Base-by-base conservation (phyloP, 2,888 invertebrate species). In the Eudasyphora cyanicolor region DNA sequence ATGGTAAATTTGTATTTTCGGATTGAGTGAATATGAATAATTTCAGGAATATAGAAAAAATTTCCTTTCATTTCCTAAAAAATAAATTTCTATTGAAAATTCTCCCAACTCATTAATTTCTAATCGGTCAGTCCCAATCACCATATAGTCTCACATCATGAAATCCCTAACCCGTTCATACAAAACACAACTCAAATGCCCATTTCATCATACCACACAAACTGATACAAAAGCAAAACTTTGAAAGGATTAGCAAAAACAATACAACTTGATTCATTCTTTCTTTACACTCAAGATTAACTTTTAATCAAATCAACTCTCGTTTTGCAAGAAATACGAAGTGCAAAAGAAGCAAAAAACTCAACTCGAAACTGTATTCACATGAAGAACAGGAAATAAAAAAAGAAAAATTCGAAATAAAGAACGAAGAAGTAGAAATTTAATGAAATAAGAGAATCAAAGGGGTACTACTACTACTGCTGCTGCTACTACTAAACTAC, bases 241-340 rank as follows among this genome's bases (percentile, higher is more conserved):
- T 49, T 29, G 17, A 60, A 60, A 60, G 60, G 60, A 60, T 60
- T 60, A 60, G 27, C 29, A 29, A 60, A 60, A 60, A 60, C 60
- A 60, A 60, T 60, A 57, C 35, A 54, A 57, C 10, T 35, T 71
- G 19, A 38, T 54, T 54, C 35, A 3, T 32, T 54, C n/a, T n/a
- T 71, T 19, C 35, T 32, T 35, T 71, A 71, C 21, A 71, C 35
- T 71, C 54, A 21, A 54, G 71, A 54, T 71, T 54, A 71, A 71
- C 51, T 71, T 71, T 71, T 71, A 71, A 71, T 71, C 71, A 71
- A 71, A 71, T 71, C 71, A 57, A 71, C 38, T 38, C 54, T n/a
- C n/a, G n/a, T n/a, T 54, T 71, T 71, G 1, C 27, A 19, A 24
- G 35, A 21, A 54, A 24, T 57, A 32, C 27, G 35, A 27, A 45